A percentile compares a stretch with the other conserved stretches of the same genome.
phyloP scores from a whole-genome alignment of 2,888 invertebrate species.

The Cantharis rustica region DNA sequence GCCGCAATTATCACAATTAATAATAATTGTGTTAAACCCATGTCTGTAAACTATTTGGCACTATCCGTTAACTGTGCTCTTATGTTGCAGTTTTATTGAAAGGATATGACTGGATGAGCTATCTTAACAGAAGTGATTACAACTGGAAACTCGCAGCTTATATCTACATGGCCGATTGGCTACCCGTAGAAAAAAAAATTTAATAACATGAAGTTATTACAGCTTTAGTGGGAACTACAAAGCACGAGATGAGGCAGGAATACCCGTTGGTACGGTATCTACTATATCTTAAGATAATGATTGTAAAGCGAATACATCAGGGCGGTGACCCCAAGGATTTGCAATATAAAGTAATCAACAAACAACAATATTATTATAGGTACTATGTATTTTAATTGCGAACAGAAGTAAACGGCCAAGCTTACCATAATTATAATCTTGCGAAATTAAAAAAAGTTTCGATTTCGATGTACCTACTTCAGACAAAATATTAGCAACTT shows the following conservation, averaged over 20 bases:
- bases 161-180: slow-evolving; percentile 2
- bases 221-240: background rate
- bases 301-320: background rate
- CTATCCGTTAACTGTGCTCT: background rate
- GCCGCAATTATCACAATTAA: background rate
- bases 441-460: background rate
- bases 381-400: background rate
- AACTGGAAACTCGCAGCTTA: slow-evolving; percentile 5
- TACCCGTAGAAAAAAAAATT: background rate
- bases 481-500: background rate
- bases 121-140: background rate
- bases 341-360: background rate
- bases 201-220: background rate
- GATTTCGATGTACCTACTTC: background rate
- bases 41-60: background rate
- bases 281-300: background rate
- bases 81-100: background rate
- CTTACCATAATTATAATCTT: background rate
- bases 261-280: slow-evolving; percentile 3
- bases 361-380: background rate
- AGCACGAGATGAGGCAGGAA: background rate
- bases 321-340: background rate
- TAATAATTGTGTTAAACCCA: background rate
- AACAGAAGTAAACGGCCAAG: background rate
- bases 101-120: background rate